A percentile compares a stretch with the other conserved stretches of the same genome.
Evolutionary conservation across 53 echinoderm and acorn worm species (phyloP).

Genomic region (Temnopleurus reevesii): DNA sequence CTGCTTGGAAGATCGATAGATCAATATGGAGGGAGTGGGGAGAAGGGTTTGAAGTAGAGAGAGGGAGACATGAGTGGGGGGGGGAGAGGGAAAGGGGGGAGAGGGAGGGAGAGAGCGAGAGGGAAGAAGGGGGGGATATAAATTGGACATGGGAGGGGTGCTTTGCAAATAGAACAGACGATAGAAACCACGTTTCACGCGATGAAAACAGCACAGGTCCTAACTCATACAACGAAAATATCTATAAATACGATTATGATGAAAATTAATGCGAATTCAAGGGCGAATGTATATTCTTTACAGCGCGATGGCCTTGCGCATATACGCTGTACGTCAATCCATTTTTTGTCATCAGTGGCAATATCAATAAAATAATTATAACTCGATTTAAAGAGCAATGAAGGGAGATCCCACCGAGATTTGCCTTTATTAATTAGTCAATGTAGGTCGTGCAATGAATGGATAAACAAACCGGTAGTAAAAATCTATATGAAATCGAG

Average conservation of each 20-base stretch:
- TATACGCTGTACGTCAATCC: background rate
- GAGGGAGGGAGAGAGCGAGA: background rate
- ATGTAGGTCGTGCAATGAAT: background rate
- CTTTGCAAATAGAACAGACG: no score
- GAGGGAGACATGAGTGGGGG: background rate
- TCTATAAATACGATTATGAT: no score
- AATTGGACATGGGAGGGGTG: no score
- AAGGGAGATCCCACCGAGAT: no score
- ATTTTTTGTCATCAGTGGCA: background rate
- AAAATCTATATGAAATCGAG: background rate
- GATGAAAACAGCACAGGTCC: no score
- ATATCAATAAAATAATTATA: background rate
- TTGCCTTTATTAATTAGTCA: background rate
- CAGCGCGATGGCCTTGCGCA: background rate
- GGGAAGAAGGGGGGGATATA: background rate
- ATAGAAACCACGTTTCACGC: no score
- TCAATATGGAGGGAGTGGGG: background rate
- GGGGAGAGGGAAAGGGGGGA: background rate
- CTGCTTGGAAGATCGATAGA: background rate
- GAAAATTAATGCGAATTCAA: background rate
- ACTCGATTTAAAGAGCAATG: background rate
- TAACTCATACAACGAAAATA: no score
- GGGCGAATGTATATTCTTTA: background rate
- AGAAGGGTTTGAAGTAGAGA: background rate
- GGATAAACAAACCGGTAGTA: background rate